Conservation (phyloP, 1,140 invertebrate genomes). For the Bombus balteatus region DNA sequence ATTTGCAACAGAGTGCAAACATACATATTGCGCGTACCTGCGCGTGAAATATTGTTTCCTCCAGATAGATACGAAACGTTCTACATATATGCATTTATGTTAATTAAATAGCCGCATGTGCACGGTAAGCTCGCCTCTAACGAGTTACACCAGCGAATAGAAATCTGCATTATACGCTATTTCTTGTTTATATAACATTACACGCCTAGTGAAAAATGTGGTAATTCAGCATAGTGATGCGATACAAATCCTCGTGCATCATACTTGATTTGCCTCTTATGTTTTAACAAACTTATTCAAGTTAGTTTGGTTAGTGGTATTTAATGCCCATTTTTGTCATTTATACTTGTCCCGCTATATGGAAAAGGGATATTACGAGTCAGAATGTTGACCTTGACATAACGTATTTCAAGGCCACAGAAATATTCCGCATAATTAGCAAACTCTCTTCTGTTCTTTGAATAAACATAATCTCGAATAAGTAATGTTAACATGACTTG, state of each 20-base stretch:
- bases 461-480: too few relatives aligned
- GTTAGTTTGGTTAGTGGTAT: too few relatives aligned
- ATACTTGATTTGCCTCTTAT: neutral
- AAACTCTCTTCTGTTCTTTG: too few relatives aligned
- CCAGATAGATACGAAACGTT: neutral
- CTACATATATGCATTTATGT: slow-evolving; percentile 24
- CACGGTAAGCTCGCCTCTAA: neutral
- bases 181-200: slow-evolving; percentile 21
- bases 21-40: neutral
- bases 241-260: neutral
- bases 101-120: neutral
- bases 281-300: neutral
- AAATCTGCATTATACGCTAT: neutral
- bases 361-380: too few relatives aligned
- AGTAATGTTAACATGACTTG: too few relatives aligned
- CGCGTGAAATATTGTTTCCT: slow-evolving; percentile 17
- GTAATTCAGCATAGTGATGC: neutral
- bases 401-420: too few relatives aligned
- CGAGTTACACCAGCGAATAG: neutral
- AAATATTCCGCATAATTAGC: too few relatives aligned
- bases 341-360: too few relatives aligned
- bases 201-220: neutral
- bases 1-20: slow-evolving; percentile 2
- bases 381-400: too few relatives aligned
- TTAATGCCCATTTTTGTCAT: too few relatives aligned